Conservation (phyloP, 2,113 vertebrate genomes). For the Poeciliopsis turrubarensis region DNA sequence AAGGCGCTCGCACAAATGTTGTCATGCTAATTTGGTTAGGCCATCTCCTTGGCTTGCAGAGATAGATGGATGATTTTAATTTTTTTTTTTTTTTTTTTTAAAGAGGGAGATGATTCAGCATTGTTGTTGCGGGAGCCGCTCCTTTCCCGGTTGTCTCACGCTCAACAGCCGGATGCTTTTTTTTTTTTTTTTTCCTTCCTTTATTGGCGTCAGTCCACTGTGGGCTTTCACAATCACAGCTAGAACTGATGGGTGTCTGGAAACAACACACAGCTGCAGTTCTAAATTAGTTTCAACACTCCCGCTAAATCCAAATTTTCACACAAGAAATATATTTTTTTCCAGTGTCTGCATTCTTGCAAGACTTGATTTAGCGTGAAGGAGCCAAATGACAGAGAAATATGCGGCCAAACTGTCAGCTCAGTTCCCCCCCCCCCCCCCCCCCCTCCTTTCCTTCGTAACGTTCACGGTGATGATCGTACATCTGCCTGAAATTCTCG, state of each 20-base stretch:
- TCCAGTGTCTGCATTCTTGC: slow-evolving; percentile 15
- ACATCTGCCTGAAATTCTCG: slow-evolving; percentile 56
- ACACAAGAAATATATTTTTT: slow-evolving; percentile 18
- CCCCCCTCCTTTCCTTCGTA: slow-evolving; percentile 13
- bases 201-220: slow-evolving; percentile 49
- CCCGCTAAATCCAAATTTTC: slow-evolving; percentile 10
- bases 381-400: slow-evolving; percentile 41
- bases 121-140: slow-evolving; percentile 40
- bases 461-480: slow-evolving; percentile 25
- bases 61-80: slow-evolving; percentile 40
- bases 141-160: slow-evolving; percentile 18
- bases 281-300: slow-evolving; percentile 21
- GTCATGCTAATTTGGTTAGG: slow-evolving; percentile 64
- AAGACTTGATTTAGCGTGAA: slow-evolving; percentile 19
- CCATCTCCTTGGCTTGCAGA: slow-evolving; percentile 51
- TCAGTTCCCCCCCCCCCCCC: slow-evolving; percentile 6
- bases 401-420: slow-evolving; percentile 29
- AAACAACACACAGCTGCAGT: slow-evolving; percentile 34
- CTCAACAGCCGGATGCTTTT: slow-evolving; percentile 44
- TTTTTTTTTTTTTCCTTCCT: slow-evolving; percentile 33
- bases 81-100: not conserved
- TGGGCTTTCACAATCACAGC: slow-evolving; percentile 52
- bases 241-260: slow-evolving; percentile 18
- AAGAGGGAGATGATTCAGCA: slow-evolving; percentile 63
- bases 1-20: slow-evolving; percentile 55